Percentiles rank a stretch among this genome's conserved stretches.
These are phyloP conservation scores for Pleuronectes platessa DNA, from an alignment of 2,113 vertebrate species.

Conservation along the genomic window DNA sequence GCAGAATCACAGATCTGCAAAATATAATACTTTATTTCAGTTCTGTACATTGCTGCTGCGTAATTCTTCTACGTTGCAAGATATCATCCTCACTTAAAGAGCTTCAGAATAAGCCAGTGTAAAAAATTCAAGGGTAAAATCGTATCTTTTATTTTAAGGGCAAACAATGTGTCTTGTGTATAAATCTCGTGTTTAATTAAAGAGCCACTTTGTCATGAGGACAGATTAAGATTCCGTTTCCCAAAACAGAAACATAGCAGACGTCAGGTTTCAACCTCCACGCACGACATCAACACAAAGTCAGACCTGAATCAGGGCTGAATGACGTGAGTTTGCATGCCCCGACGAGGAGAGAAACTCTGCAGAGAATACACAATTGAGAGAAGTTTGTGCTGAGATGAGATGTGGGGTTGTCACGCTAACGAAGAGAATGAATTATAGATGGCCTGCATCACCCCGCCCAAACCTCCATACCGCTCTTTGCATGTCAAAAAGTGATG, in stretches of 20 bases:
- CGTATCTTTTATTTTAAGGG: too few relatives aligned
- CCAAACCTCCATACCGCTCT: conserved; percentile 9
- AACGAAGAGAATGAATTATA: conserved; percentile 65
- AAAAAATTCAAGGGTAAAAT: too few relatives aligned
- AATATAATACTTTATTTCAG: conserved; percentile 4
- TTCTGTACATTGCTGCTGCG: conserved; percentile 29
- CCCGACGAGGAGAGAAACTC: conserved; percentile 5
- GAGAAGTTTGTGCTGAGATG: conserved; percentile 21
- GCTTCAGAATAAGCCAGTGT: neutral
- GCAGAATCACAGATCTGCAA: conserved; percentile 34
- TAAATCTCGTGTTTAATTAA: neutral
- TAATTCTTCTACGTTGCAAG: conserved; percentile 39
- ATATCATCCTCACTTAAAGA: neutral
- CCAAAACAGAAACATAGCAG: neutral
- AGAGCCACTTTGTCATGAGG: neutral
- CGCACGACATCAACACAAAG: conserved; percentile 3
- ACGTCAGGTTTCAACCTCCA: neutral
- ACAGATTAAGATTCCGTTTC: neutral
- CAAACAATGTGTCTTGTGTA: neutral
- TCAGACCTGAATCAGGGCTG: conserved; percentile 11
- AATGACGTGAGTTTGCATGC: conserved; percentile 27
- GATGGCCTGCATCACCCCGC: conserved; percentile 43
- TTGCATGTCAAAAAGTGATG: conserved; percentile 70
- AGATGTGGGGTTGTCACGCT: conserved; percentile 39
- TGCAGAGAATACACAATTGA: conserved; percentile 10